Percentiles rank a stretch among this genome's conserved stretches.
phyloP scores from a whole-genome alignment of 1,140 invertebrate genomes.

The Chymomyza costata region DNA sequence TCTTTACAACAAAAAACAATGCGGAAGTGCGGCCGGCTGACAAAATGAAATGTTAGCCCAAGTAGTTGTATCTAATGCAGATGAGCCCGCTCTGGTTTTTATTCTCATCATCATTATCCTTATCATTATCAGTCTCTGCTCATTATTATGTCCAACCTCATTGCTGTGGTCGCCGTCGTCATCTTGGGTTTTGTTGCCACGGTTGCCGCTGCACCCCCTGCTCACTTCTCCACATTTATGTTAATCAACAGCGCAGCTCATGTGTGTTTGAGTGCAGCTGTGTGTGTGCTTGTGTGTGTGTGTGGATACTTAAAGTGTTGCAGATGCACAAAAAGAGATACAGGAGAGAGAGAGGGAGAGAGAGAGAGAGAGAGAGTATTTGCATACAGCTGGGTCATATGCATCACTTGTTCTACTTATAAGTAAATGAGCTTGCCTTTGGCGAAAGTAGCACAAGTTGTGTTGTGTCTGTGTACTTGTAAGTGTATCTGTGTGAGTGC shows the following conservation, averaged over 20 bases:
- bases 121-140: too few relatives aligned
- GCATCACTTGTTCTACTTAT: constrained; percentile 39
- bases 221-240: too few relatives aligned
- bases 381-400: constrained; percentile 9
- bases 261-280: constrained; percentile 2
- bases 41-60: too few relatives aligned
- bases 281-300: constrained; percentile 22
- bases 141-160: too few relatives aligned
- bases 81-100: background rate
- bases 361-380: background rate
- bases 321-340: constrained; percentile 7
- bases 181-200: background rate
- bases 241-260: constrained; percentile 30
- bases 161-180: background rate
- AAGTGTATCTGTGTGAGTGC: background rate
- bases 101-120: too few relatives aligned
- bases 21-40: constrained; percentile 13
- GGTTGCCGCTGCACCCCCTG: constrained; percentile 15
- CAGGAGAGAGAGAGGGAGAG: background rate
- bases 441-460: constrained; percentile 9
- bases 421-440: constrained; percentile 27
- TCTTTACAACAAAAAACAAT: too few relatives aligned
- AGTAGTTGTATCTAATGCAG: too few relatives aligned
- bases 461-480: constrained; percentile 30
- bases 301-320: constrained; percentile 35